phyloP scores from a whole-genome alignment of 2,113 vertebrate species.

The Philantomba maxwellii region DNA sequence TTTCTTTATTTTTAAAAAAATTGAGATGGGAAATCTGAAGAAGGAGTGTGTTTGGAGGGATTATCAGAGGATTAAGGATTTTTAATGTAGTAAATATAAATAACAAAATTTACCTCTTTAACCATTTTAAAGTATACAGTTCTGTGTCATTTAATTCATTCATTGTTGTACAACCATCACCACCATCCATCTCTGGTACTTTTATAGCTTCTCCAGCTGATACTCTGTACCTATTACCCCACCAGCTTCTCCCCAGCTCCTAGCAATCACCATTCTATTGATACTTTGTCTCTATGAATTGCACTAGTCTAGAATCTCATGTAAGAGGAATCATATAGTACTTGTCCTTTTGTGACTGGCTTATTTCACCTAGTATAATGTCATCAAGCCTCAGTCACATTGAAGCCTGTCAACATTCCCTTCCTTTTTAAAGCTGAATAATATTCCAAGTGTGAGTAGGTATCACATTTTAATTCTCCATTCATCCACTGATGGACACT shows the following conservation, averaged over 20 bases:
- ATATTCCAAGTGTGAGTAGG: rapidly evolving
- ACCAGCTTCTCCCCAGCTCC: neutral
- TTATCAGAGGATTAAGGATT: neutral
- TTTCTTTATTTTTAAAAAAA: neutral
- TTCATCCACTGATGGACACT: rapidly evolving
- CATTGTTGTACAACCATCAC: too few relatives aligned
- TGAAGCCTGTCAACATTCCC: neutral
- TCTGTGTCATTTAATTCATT: too few relatives aligned
- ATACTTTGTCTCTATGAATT: neutral
- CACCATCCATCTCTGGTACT: neutral
- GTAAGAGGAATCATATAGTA: neutral
- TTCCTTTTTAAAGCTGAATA: neutral
- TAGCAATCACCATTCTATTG: neutral
- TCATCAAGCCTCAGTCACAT: neutral
- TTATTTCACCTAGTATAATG: neutral
- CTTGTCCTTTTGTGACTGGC: neutral
- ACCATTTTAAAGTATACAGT: neutral
- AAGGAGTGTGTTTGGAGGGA: neutral
- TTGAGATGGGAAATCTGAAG: too few relatives aligned
- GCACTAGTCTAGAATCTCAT: neutral
- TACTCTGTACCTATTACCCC: neutral
- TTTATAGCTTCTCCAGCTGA: neutral
- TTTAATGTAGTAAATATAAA: neutral
- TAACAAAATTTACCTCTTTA: neutral
- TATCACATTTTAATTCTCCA: neutral